Evolutionary conservation across 1,140 invertebrate genomes (phyloP), one percentile per base, ranked within the genome.

Genomic region (Apis florea): DNA sequence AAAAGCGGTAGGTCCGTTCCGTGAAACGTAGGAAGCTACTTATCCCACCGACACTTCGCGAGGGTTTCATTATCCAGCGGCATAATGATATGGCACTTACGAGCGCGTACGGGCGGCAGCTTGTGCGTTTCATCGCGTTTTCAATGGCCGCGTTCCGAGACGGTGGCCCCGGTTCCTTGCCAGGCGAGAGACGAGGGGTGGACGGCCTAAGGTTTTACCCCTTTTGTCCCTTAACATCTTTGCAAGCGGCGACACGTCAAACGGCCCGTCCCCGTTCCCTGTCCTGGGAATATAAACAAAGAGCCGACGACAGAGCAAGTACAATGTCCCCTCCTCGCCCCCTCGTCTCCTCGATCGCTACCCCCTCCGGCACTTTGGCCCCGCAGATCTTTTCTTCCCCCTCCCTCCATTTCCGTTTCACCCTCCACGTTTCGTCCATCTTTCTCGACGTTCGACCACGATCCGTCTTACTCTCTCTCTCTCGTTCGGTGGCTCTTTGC

Each of bases 241-340:
- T 87, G 78, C 86, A 83, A 82, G 79, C 84, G 85, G 80, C 83
- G 88, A 85, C 89, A 89, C 87, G 89, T 90, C 89, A 89, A 90
- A 88, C 86, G 88, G 63, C 73, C 83, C 76, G 67, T 73, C 68
- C 80, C 47, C 54, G 54, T 70, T 81, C 73, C 53, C 70, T 26
- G 70, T 79, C 77, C 75, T 83, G 63, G 73, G 83, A 88, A 83
- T 87, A 87, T 87, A 88, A 88, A 88, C 86, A 87, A 88, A 88
- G 85, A 81, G 63, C 75, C 78, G 66, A 68, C 66, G 83, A 87
- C 82, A 63, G 75, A 71, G 72, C 82, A 78, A 80, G 86, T 84
- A 87, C 76, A 87, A 87, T 88, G 82, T 88, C 83, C 85, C 80
- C n/a, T 70, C 31, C 80, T 82, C 56, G 63, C 66, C 79, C 71